Evolutionary conservation across 1,140 invertebrate species (phyloP).

Genomic region (Microplitis mediator): DNA sequence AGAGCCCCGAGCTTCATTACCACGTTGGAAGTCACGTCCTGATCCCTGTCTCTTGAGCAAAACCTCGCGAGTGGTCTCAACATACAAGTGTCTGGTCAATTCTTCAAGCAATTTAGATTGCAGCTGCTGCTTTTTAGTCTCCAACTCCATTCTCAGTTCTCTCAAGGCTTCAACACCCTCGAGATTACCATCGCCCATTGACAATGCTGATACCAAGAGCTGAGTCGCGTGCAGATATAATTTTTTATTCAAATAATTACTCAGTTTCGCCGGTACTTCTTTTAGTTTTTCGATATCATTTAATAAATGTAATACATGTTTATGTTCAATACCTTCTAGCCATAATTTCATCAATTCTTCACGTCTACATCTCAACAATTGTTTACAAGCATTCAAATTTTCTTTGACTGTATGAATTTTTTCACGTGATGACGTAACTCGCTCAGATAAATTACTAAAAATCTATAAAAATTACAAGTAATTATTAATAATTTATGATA

Average conservation of each 20-base stretch:
- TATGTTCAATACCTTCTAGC: conserved; percentile 91
- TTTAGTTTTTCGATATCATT: conserved; percentile 86
- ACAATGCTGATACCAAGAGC: conserved; percentile 73
- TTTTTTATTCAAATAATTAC: conserved; percentile 73
- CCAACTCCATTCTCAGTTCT: conserved; percentile 76
- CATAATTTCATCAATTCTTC: conserved; percentile 93
- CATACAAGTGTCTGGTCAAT: conserved; percentile 76
- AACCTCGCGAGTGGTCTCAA: conserved; percentile 68
- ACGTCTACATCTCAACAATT: conserved; percentile 84
- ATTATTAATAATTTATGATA: too few relatives aligned
- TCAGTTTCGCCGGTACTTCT: conserved; percentile 78
- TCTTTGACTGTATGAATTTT: conserved; percentile 86
- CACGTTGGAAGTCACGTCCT: conserved; percentile 65
- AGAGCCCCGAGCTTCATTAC: conserved; percentile 62
- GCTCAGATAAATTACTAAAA: conserved; percentile 80
- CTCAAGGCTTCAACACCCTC: conserved; percentile 81
- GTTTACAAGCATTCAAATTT: conserved; percentile 88
- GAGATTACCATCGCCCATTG: conserved; percentile 73
- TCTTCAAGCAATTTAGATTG: conserved; percentile 75
- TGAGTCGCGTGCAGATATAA: conserved; percentile 88
- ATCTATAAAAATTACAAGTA: conserved; percentile 62
- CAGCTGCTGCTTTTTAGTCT: conserved; percentile 74
- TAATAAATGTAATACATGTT: conserved; percentile 84
- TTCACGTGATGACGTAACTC: conserved; percentile 79
- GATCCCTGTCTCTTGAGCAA: conserved; percentile 69